phyloP scores from a whole-genome alignment of 2,888 invertebrate species.

The Anthophora plumipes region DNA sequence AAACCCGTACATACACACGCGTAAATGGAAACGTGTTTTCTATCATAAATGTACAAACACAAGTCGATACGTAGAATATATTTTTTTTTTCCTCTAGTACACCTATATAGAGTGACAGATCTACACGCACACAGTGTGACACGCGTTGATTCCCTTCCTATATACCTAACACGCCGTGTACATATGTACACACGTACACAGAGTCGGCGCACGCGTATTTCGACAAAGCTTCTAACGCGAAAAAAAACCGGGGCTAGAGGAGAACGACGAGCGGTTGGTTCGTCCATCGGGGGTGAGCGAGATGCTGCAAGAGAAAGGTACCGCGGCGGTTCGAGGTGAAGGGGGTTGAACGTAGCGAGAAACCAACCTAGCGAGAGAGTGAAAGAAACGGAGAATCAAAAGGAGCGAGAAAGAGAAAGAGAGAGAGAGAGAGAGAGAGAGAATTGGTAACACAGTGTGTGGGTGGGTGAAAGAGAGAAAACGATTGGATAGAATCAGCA shows the following conservation, averaged over 20 bases:
- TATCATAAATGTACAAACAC: conserved; percentile 14
- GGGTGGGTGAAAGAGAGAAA: conserved; percentile 69
- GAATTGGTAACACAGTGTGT: conserved; percentile 28
- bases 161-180: conserved; percentile 9
- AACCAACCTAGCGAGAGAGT: background rate
- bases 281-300: conserved; percentile 59
- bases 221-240: conserved; percentile 73
- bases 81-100: too few species aligned
- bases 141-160: conserved; percentile 13
- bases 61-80: background rate
- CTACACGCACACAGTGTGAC: background rate
- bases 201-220: conserved; percentile 68
- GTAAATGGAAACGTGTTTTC: too few species aligned
- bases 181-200: conserved; percentile 50
- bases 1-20: conserved; percentile 35
- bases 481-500: conserved; percentile 83
- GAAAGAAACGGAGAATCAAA: too few species aligned
- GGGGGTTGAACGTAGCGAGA: conserved; percentile 3
- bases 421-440: conserved; percentile 3
- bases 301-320: conserved; percentile 35
- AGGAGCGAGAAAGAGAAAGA: background rate
- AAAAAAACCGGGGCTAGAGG: conserved; percentile 65
- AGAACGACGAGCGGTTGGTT: conserved; percentile 59
- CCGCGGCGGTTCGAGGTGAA: background rate
- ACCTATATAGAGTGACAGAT: background rate